Evolutionary conservation across 2,797 vertebrate species (phyloP).

Genomic region (Acipenser transmontanus): DNA sequence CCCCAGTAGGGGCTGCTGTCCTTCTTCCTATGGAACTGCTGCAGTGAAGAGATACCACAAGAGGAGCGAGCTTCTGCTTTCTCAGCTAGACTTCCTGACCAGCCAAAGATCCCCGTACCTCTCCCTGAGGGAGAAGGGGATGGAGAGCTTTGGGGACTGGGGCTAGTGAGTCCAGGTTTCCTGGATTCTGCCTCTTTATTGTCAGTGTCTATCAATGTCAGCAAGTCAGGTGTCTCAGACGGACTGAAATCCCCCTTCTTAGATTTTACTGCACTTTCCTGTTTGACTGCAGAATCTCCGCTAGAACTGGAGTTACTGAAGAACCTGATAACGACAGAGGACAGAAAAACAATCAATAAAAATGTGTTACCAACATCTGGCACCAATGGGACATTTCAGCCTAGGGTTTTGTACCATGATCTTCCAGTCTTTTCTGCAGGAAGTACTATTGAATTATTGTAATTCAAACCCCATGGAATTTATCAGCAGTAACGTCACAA

Average conservation of each 20-base stretch:
- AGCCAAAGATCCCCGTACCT: conserved; percentile 55
- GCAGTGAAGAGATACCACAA: conserved; percentile 39
- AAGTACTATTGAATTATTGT: too few species aligned
- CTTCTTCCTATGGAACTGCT: conserved; percentile 55
- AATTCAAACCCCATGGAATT: neutral
- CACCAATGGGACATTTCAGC: too few species aligned
- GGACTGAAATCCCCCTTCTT: conserved; percentile 6
- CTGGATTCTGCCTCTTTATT: conserved; percentile 21
- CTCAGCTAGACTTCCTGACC: conserved; percentile 48
- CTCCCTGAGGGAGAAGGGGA: conserved; percentile 27
- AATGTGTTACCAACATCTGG: too few species aligned
- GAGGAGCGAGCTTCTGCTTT: conserved; percentile 27
- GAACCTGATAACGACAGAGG: conserved; percentile 55
- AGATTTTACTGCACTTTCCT: conserved; percentile 18
- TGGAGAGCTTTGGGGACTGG: conserved; percentile 32
- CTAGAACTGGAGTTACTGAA: conserved; percentile 55
- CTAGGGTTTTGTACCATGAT: too few species aligned
- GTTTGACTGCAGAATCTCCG: conserved; percentile 15
- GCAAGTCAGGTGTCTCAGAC: neutral
- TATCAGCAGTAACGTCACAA: too few species aligned
- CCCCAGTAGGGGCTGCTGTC: conserved; percentile 17
- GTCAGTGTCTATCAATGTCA: neutral
- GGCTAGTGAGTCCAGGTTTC: conserved; percentile 26
- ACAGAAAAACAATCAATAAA: neutral
- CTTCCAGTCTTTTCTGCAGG: too few species aligned